phyloP scores from a whole-genome alignment of 2,888 invertebrate species.

The Epinotia brunnichana region DNA sequence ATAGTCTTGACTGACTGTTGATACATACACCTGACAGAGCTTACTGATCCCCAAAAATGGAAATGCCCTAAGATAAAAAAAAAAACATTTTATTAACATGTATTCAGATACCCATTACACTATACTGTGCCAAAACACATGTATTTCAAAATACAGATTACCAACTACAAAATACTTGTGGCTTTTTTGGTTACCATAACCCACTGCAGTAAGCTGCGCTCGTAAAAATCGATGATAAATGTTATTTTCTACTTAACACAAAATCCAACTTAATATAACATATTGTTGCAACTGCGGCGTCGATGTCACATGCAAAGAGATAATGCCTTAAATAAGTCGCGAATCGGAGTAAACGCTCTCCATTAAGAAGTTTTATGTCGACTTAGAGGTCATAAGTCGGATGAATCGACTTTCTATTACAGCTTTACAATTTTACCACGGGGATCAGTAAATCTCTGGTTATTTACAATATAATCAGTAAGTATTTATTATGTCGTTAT shows the following conservation, averaged over 20 bases:
- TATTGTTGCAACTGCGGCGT: conserved; percentile 64
- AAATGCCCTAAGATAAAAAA: no score
- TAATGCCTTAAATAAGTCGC: conserved; percentile 56
- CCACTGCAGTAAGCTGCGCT: conserved; percentile 55
- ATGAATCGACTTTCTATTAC: conserved; percentile 65
- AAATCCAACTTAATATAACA: conserved; percentile 53
- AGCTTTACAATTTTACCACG: conserved; percentile 42
- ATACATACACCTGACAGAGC: no score
- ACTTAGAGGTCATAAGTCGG: conserved; percentile 62
- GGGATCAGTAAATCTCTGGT: conserved; percentile 22
- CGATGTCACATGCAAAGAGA: conserved; percentile 56
- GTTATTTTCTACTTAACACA: conserved; percentile 74
- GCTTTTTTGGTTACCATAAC: conserved; percentile 1
- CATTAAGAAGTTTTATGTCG: conserved; percentile 70
- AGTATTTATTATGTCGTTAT: conserved; percentile 17
- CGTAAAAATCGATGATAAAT: conserved; percentile 64
- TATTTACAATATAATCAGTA: not conserved
- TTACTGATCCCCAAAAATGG: no score
- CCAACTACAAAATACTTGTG: not conserved
- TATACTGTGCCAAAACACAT: no score
- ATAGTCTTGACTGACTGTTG: no score
- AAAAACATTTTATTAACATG: no score
- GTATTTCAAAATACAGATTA: not conserved
- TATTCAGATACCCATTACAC: no score
- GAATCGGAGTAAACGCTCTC: conserved; percentile 56